These are phyloP conservation scores for Varanus salvator DNA, from an alignment of 2,113 vertebrate genomes.

Conservation along the genomic window DNA sequence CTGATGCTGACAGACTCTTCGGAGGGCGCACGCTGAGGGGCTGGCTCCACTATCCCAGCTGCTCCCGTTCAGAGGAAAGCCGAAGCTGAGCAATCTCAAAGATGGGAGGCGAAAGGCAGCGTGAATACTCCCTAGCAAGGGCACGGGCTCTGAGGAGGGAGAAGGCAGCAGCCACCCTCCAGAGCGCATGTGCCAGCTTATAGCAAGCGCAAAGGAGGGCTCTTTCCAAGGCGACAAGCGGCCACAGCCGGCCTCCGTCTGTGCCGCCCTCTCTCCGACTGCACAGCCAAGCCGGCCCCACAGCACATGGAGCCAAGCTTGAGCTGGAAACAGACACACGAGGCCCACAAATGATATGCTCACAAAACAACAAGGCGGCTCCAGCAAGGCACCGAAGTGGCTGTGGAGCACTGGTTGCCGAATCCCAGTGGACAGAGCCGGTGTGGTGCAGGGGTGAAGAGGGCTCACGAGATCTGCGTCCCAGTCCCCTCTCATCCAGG, in stretches of 20 bases:
- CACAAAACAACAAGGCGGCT: neutral
- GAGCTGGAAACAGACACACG: neutral
- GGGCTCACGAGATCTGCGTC: too few species aligned
- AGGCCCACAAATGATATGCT: too few species aligned
- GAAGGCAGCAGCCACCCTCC: too few species aligned
- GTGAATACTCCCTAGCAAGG: neutral
- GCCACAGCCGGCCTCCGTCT: neutral
- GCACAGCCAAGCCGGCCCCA: neutral
- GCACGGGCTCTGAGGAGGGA: neutral
- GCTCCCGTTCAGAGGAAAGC: neutral
- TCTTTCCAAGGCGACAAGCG: neutral
- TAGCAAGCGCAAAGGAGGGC: neutral
- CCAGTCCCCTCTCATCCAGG: too few species aligned
- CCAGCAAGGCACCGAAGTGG: neutral
- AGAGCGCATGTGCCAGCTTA: neutral
- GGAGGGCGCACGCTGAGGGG: neutral
- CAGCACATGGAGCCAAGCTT: neutral
- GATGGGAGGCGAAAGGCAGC: too few species aligned
- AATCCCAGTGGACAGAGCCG: neutral
- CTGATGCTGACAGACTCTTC: neutral
- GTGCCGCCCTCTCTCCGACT: neutral
- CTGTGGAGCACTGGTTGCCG: too few species aligned
- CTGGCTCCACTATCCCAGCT: neutral
- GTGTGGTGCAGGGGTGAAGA: too few species aligned
- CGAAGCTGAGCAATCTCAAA: neutral